phyloP scores from a whole-genome alignment of 2,888 invertebrate genomes.

The Hypolimnas misippus region DNA sequence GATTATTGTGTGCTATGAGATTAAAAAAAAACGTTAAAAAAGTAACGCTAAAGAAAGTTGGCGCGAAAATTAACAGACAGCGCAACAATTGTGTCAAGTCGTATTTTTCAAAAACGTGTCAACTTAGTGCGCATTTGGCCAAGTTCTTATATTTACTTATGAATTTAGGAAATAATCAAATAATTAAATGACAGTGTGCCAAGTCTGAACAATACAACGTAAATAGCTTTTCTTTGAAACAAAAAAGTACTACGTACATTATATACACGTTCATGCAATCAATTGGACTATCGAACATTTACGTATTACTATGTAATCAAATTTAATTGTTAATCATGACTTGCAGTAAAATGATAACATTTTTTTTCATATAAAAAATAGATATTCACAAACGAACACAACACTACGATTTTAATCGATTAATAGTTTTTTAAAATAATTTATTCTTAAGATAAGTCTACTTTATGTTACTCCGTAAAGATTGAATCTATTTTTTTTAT shows the following conservation, averaged over 20 bases:
- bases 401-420: too few relatives aligned
- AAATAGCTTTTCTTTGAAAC: conserved; percentile 6
- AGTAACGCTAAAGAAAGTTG: neutral
- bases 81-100: conserved; percentile 26
- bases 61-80: neutral
- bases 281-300: neutral
- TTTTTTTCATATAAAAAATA: too few relatives aligned
- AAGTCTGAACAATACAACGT: conserved; percentile 30
- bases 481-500: too few relatives aligned
- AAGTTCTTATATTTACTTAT: conserved; percentile 25
- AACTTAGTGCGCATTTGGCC: conserved; percentile 41
- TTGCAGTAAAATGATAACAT: neutral
- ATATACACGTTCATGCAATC: neutral
- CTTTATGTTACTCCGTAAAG: too few relatives aligned
- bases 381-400: too few relatives aligned
- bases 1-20: neutral
- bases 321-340: neutral
- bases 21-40: neutral
- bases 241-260: conserved; percentile 5
- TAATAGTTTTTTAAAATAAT: too few relatives aligned
- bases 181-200: conserved; percentile 29
- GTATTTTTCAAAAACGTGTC: conserved; percentile 17
- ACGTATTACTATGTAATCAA: too few relatives aligned
- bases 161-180: conserved; percentile 33
- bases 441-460: too few relatives aligned